phyloP scores from a whole-genome alignment of 2,888 invertebrate genomes.

The Magallana nippona region DNA sequence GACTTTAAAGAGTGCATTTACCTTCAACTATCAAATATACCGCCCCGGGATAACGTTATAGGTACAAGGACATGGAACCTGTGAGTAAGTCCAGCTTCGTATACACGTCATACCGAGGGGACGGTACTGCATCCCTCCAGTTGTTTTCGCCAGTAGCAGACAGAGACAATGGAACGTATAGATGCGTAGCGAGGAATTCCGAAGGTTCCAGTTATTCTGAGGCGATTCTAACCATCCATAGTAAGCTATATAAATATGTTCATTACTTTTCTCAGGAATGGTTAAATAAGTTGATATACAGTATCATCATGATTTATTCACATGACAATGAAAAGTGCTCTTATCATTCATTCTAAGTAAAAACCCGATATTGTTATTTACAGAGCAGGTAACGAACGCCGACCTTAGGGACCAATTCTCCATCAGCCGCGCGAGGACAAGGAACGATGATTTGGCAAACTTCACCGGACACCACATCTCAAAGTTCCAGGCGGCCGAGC shows the following conservation, averaged over 20 bases:
- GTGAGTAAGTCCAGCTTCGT: constrained; percentile 39
- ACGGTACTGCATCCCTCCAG: constrained; percentile 46
- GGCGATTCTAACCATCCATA: constrained; percentile 55
- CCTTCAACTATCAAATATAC: no score
- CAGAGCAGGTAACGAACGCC: neutral
- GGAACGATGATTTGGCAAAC: neutral
- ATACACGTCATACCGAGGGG: constrained; percentile 32
- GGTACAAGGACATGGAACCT: constrained; percentile 46
- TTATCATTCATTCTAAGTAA: no score
- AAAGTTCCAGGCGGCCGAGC: neutral
- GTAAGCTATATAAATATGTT: constrained; percentile 37
- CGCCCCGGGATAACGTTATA: neutral
- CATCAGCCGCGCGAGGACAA: neutral
- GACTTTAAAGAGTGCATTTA: no score
- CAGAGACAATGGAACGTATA: constrained; percentile 58
- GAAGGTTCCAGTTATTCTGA: constrained; percentile 58
- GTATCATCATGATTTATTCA: no score
- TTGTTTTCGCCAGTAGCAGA: constrained; percentile 43
- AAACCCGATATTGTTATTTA: neutral
- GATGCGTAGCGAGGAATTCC: constrained; percentile 57
- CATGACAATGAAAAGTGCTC: no score
- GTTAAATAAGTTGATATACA: no score
- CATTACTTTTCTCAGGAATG: no score
- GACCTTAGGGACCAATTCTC: constrained; percentile 25
- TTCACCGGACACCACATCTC: constrained; percentile 22